Evolutionary conservation across 2,888 invertebrate genomes (phyloP).

Genomic region (Hipparchia semele): DNA sequence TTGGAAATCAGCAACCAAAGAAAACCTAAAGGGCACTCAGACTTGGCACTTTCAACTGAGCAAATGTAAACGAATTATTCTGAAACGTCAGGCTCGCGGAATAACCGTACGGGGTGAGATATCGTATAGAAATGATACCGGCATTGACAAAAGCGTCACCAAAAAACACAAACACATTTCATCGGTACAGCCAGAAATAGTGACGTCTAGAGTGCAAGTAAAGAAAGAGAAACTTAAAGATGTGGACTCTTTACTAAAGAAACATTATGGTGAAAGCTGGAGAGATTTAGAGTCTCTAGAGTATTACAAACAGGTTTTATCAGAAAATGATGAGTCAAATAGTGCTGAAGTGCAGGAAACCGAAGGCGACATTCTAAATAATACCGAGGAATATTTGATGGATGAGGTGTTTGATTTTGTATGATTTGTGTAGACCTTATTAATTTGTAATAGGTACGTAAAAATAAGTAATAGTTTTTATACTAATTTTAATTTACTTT

Average conservation of each 20-base stretch:
- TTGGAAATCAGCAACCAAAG: neutral
- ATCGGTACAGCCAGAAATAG: neutral
- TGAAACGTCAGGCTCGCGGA: neutral
- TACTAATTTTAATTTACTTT: too few relatives aligned
- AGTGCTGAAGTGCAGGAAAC: conserved; percentile 12
- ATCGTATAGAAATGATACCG: neutral
- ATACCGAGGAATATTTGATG: conserved; percentile 4
- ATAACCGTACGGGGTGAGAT: neutral
- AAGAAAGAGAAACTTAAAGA: conserved; percentile 17
- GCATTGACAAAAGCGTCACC: neutral
- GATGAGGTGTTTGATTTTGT: conserved; percentile 1
- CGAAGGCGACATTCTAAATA: conserved; percentile 21
- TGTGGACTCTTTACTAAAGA: conserved; percentile 20
- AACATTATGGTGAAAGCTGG: conserved; percentile 21
- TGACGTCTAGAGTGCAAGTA: conserved; percentile 12
- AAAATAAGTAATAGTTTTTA: too few relatives aligned
- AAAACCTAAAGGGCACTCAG: neutral
- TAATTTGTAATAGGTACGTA: too few relatives aligned
- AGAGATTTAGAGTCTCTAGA: conserved; percentile 13
- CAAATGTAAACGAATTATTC: neutral
- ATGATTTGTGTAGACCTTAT: neutral
- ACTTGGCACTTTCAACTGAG: neutral
- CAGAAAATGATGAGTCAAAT: neutral
- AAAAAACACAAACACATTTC: neutral
- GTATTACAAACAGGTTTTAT: conserved; percentile 18